These are phyloP conservation scores for Thysanoteuthis rhombus DNA, from an alignment of 2,888 invertebrate genomes.

Conservation along the genomic window DNA sequence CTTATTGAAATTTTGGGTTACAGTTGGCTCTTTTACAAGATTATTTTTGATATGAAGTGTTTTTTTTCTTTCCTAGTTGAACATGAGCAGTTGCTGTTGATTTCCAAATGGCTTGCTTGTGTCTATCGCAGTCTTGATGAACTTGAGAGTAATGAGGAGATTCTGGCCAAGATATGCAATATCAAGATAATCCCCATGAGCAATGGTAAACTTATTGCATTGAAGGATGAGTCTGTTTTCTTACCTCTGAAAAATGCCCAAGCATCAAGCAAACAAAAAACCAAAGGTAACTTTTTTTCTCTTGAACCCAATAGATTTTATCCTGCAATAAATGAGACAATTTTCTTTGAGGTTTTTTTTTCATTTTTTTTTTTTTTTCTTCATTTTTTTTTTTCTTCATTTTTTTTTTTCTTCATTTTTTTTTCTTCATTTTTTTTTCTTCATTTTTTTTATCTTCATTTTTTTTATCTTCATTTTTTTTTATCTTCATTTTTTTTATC, in stretches of 20 bases:
- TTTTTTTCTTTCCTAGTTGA: constrained; percentile 19
- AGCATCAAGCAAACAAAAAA: neutral
- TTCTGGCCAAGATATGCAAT: constrained; percentile 48
- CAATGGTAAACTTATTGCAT: constrained; percentile 50
- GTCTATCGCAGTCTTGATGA: constrained; percentile 63
- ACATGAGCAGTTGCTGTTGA: constrained; percentile 37
- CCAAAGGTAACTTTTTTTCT: neutral
- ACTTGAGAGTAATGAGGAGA: constrained; percentile 53
- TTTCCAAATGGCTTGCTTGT: constrained; percentile 63
- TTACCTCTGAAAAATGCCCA: constrained; percentile 47
- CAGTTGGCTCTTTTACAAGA: neutral
- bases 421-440: too few species aligned
- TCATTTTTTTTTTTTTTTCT: too few species aligned
- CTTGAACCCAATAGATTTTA: neutral
- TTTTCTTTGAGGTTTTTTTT: neutral
- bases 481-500: too few species aligned
- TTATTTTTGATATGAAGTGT: neutral
- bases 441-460: too few species aligned
- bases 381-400: too few species aligned
- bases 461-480: too few species aligned
- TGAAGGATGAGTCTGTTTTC: constrained; percentile 57
- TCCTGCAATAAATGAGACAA: neutral
- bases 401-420: too few species aligned
- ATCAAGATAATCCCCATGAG: constrained; percentile 59
- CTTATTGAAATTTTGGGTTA: too few species aligned